Base-by-base conservation (phyloP, 2,113 vertebrate genomes). In the Condylura cristata region DNA sequence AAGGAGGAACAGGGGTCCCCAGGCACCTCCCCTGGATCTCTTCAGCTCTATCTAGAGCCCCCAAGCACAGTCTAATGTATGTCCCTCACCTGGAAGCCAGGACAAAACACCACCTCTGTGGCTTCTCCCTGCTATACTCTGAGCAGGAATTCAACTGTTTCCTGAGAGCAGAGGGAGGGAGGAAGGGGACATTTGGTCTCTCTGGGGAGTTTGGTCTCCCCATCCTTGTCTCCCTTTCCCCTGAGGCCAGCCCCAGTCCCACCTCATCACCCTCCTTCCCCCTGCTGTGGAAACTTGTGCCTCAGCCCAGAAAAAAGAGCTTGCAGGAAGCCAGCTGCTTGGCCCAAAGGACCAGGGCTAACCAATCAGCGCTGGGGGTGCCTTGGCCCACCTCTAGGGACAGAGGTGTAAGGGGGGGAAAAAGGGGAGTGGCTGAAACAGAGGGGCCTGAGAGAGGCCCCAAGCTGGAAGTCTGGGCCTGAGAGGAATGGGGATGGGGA, bases 221-320 rank as follows among this genome's bases (percentile, higher is more conserved):
- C 48, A 32, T n/a, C 46, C 65, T 56, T 6, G 3, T 24, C 76
- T 46, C 6, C 70, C 79, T 76, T 14, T 61, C 10, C 79, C 44
- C 75, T 32, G 11, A 82, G 53, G 53, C 72, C 82, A 44, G 53
- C 39, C 26, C 68, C 79, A 61, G 61, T 28, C 56, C 84, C 26
- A 24, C 8, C n/a, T n/a, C 46, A 37, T 48, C 82, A 4, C 9
- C 28, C 60, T 56, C 70, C 85, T 95, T 56, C 53, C 92, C 28
- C 58, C 58, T 86, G 71, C 61, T 95, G 74, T 71, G 81, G 94
- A 96, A 90, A 83, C 37, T 66, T 85, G 22, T 83, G 20, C 9
- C 94, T 94, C 92, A 96, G 94, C 82, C 93, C 80, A 93, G 90
- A 96, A 96, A 96, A 97, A 94, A 70, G 86, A 96, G 89, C 46